These are phyloP conservation scores for Unio delphinus DNA, from an alignment of 2,888 invertebrate species.

Conservation along the genomic window DNA sequence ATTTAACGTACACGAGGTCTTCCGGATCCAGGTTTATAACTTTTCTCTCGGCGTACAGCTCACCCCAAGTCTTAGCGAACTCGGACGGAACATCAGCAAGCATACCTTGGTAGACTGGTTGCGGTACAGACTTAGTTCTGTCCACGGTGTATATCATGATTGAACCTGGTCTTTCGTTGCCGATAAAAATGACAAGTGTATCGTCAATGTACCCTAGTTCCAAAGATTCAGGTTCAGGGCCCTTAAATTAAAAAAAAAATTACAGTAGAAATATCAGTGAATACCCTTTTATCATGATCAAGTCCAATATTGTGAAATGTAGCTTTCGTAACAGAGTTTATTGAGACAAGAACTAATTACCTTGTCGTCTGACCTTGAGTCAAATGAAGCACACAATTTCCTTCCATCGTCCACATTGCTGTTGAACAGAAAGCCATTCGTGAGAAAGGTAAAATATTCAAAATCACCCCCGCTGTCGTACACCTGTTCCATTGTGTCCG, in stretches of 20 bases:
- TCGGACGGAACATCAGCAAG: slow-evolving; percentile 21
- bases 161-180: slow-evolving; percentile 53
- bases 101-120: slow-evolving; percentile 45
- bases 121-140: slow-evolving; percentile 16
- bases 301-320: not conserved
- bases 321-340: not conserved
- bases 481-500: slow-evolving; percentile 34
- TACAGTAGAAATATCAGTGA: not conserved
- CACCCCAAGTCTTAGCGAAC: slow-evolving; percentile 29
- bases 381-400: slow-evolving; percentile 13
- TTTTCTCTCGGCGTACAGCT: slow-evolving; percentile 29
- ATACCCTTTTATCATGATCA: not conserved
- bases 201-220: slow-evolving; percentile 39
- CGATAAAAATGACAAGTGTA: slow-evolving; percentile 45
- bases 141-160: slow-evolving; percentile 48
- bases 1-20: slow-evolving; percentile 37
- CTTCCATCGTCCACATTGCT: slow-evolving; percentile 8
- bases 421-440: slow-evolving; percentile 39
- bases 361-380: slow-evolving; percentile 46
- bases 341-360: slow-evolving; percentile 13
- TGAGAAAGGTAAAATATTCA: slow-evolving; percentile 16
- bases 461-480: slow-evolving; percentile 45
- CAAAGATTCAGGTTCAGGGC: slow-evolving; percentile 51
- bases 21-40: slow-evolving; percentile 49
- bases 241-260: slow-evolving; percentile 23